Percentiles rank a stretch among this genome's conserved stretches.
phyloP scores from a whole-genome alignment of 23 tunicate genomes.

The Diplosoma virens region DNA sequence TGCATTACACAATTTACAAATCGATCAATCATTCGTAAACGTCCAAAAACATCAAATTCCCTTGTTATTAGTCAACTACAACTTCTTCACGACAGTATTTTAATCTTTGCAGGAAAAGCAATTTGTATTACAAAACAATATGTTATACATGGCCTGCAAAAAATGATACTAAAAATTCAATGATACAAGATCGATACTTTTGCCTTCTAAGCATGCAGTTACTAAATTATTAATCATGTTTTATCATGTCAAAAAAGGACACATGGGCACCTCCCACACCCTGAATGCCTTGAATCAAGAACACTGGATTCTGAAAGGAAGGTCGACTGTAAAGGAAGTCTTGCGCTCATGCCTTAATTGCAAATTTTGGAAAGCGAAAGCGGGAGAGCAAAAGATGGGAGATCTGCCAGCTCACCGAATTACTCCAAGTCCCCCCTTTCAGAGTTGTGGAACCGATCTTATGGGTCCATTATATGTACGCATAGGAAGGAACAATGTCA shows the following conservation, averaged over 20 bases:
- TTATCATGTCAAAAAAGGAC: conserved; percentile 27
- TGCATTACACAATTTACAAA: too few species aligned
- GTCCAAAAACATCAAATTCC: too few species aligned
- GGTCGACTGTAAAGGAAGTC: background rate
- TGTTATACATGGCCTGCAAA: too few species aligned
- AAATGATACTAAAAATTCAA: too few species aligned
- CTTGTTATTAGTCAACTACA: too few species aligned
- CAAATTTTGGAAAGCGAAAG: conserved; percentile 22
- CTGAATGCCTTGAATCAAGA: conserved; percentile 12
- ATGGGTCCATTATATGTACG: conserved; percentile 32
- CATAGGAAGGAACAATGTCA: conserved; percentile 19
- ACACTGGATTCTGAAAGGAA: conserved; percentile 28
- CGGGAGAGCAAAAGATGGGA: conserved; percentile 46
- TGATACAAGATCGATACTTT: too few species aligned
- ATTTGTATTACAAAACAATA: too few species aligned
- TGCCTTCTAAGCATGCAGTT: conserved; percentile 1
- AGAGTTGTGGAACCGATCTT: conserved; percentile 1
- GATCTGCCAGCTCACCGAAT: conserved; percentile 20
- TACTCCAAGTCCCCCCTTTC: conserved; percentile 25
- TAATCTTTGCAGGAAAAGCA: too few species aligned
- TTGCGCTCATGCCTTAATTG: conserved; percentile 3
- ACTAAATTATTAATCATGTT: background rate
- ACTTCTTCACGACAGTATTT: too few species aligned
- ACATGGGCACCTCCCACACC: conserved; percentile 26
- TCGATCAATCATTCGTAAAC: too few species aligned